Conservation (phyloP, 1,140 invertebrate genomes). For the Plectrocnemia conspersa region DNA sequence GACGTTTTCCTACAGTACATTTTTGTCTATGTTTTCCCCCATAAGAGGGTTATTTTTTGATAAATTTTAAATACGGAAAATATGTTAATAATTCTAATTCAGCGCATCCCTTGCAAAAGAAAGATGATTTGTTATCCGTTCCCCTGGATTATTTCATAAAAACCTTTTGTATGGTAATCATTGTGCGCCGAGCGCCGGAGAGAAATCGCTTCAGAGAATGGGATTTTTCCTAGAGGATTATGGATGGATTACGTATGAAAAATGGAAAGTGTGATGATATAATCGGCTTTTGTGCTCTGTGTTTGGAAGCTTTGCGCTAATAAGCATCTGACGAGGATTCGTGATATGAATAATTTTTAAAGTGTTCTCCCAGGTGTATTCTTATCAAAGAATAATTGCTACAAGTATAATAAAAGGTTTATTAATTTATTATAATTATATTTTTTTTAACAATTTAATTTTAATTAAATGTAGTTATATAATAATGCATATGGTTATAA, state of each 20-base stretch:
- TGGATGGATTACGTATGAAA: slow-evolving; percentile 46
- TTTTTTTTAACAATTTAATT: not conserved
- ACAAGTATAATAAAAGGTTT: no score
- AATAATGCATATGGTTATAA: no score
- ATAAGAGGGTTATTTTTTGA: no score
- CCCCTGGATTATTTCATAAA: slow-evolving; percentile 36
- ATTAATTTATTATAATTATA: no score
- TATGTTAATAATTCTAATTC: not conserved
- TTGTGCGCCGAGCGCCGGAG: slow-evolving; percentile 17
- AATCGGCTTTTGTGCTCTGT: slow-evolving; percentile 21
- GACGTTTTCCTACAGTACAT: not conserved
- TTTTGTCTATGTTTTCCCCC: not conserved
- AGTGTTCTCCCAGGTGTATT: slow-evolving; percentile 14
- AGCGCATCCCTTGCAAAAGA: not conserved
- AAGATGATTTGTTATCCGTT: slow-evolving; percentile 30
- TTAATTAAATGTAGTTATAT: not conserved
- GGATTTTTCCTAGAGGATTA: slow-evolving; percentile 52
- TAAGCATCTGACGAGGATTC: slow-evolving; percentile 21
- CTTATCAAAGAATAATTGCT: slow-evolving; percentile 15
- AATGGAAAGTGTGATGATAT: slow-evolving; percentile 35
- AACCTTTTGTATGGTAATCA: slow-evolving; percentile 37
- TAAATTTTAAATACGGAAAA: not conserved
- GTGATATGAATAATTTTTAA: slow-evolving; percentile 18
- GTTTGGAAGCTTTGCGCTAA: slow-evolving; percentile 2
- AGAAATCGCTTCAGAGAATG: slow-evolving; percentile 47